Percentiles rank a stretch among this genome's conserved stretches.
These are phyloP conservation scores for Rhagoletis pomonella DNA, from an alignment of 1,140 invertebrate species.

Conservation along the genomic window DNA sequence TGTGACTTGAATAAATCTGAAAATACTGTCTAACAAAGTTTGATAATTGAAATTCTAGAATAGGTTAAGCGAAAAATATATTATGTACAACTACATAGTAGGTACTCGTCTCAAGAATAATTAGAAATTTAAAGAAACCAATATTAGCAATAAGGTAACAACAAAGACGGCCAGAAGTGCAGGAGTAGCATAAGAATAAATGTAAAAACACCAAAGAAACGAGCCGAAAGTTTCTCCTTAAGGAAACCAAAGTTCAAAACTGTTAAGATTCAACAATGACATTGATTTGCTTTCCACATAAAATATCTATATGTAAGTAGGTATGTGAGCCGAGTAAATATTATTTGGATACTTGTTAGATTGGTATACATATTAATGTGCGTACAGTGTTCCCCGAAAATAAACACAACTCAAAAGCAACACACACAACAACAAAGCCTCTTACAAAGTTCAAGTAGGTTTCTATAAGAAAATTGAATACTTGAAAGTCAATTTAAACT, in stretches of 20 bases:
- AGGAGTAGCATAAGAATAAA: background rate
- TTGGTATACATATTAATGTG: background rate
- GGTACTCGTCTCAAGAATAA: background rate
- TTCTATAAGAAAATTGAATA: constrained; percentile 53
- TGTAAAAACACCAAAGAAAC: background rate
- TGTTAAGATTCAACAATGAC: constrained; percentile 6
- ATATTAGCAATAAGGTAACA: background rate
- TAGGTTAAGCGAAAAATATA: too few species aligned
- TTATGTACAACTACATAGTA: background rate
- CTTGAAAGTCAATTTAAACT: constrained; percentile 54
- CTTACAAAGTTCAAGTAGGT: constrained; percentile 19
- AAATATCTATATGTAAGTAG: background rate
- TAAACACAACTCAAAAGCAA: background rate
- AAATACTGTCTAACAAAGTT: background rate
- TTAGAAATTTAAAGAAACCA: constrained; percentile 29
- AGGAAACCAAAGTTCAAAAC: background rate
- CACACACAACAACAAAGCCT: background rate
- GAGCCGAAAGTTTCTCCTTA: background rate
- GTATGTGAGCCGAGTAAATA: background rate
- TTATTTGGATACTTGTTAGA: too few species aligned
- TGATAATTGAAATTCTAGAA: background rate
- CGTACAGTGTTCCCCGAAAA: background rate
- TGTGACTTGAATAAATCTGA: constrained; percentile 35
- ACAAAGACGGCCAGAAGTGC: too few species aligned
- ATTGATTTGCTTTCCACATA: background rate